These are phyloP conservation scores for Drosophila sordidapex DNA, from an alignment of 2,888 invertebrate genomes.

Conservation along the genomic window DNA sequence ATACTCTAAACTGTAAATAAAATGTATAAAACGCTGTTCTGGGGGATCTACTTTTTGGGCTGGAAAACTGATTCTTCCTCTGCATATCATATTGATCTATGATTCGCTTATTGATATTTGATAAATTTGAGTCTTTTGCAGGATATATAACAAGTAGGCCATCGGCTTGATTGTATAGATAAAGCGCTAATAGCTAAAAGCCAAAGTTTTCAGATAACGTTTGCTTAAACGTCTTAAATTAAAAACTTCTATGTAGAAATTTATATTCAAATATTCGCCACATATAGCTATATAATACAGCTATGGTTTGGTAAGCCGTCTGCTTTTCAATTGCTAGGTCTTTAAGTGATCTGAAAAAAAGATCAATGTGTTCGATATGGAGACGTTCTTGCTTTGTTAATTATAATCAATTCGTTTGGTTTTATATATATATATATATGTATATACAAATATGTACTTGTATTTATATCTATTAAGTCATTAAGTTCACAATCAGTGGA, in stretches of 20 bases:
- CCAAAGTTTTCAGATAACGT: neutral
- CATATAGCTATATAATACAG: neutral
- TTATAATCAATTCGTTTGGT: neutral
- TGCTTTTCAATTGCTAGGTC: neutral
- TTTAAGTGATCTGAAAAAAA: neutral
- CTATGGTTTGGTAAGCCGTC: neutral
- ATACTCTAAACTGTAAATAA: constrained; percentile 69
- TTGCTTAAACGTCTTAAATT: neutral
- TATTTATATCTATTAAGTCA: neutral
- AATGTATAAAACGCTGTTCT: constrained; percentile 42
- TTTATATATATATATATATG: neutral
- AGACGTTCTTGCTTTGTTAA: neutral
- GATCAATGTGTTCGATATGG: too few species aligned
- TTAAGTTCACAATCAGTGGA: neutral
- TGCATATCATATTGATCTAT: neutral
- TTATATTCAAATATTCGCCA: neutral
- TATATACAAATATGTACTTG: neutral
- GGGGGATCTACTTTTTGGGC: constrained; percentile 4
- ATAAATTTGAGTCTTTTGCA: neutral
- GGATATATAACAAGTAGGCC: neutral
- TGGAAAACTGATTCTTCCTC: neutral
- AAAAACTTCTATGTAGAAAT: neutral
- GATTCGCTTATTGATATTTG: neutral
- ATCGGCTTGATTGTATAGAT: neutral
- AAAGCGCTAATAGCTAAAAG: neutral